Percentiles rank a stretch among this genome's conserved stretches.
Evolutionary conservation across 2,797 vertebrate species (phyloP).

Genomic region (Glyptemys insculpta): DNA sequence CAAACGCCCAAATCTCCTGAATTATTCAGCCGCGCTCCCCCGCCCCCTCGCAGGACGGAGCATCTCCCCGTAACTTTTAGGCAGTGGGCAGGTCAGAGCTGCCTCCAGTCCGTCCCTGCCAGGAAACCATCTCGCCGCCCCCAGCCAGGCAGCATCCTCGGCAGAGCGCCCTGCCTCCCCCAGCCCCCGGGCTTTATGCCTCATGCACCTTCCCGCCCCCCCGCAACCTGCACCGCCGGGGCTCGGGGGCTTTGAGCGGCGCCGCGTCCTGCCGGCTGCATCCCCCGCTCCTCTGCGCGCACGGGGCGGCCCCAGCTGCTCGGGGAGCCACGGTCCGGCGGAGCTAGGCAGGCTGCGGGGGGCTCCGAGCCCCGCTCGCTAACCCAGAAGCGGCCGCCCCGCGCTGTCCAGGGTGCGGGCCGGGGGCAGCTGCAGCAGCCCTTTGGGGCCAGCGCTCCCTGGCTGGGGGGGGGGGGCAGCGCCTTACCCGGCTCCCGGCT

Average conservation of each 20-base stretch:
- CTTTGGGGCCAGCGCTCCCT: too few relatives aligned
- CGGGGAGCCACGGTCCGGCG: neutral
- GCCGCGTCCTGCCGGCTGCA: too few relatives aligned
- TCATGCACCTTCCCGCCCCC: neutral
- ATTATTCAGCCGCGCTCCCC: neutral
- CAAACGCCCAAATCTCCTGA: neutral
- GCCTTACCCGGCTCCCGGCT: neutral
- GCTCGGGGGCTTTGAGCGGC: too few relatives aligned
- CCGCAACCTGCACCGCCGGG: too few relatives aligned
- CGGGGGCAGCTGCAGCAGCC: neutral
- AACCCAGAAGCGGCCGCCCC: neutral
- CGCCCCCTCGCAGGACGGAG: neutral
- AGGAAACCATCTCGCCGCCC: too few relatives aligned
- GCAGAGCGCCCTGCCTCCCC: too few relatives aligned
- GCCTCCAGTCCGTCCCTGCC: too few relatives aligned
- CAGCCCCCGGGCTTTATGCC: too few relatives aligned
- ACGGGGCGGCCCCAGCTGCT: neutral
- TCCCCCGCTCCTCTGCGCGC: too few relatives aligned
- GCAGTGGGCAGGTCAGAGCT: neutral
- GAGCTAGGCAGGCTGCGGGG: neutral
- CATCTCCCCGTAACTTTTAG: neutral
- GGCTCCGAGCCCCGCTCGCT: neutral
- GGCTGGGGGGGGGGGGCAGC: too few relatives aligned
- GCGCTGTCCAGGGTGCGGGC: too few relatives aligned
- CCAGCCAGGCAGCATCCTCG: too few relatives aligned